phyloP scores from a whole-genome alignment of 2,888 invertebrate genomes.

The Euspilapteryx auroguttella region DNA sequence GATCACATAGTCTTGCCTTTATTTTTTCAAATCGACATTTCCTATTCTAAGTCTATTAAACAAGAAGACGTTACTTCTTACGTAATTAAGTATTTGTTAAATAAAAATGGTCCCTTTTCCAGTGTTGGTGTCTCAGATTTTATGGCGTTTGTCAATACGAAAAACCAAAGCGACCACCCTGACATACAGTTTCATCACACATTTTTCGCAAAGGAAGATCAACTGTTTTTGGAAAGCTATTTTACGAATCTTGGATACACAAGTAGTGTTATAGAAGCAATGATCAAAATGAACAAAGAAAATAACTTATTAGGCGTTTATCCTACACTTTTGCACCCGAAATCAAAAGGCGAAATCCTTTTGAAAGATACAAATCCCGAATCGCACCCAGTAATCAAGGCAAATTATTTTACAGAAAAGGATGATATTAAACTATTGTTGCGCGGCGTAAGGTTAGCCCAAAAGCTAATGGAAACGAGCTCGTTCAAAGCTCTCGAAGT shows the following conservation, averaged over 20 bases:
- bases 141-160: conserved; percentile 51
- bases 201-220: conserved; percentile 18
- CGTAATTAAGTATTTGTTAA: conserved; percentile 43
- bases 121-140: conserved; percentile 39
- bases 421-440: conserved; percentile 49
- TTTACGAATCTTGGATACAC: conserved; percentile 18
- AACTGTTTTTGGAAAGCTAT: conserved; percentile 13
- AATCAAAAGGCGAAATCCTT: conserved; percentile 57
- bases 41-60: conserved; percentile 12
- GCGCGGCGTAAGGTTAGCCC: conserved; percentile 27
- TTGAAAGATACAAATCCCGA: conserved; percentile 48
- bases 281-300: conserved; percentile 18
- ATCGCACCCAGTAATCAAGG: conserved; percentile 59
- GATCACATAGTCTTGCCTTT: conserved; percentile 42
- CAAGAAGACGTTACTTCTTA: conserved; percentile 16
- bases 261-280: conserved; percentile 16
- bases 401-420: conserved; percentile 62
- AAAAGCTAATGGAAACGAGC: conserved; percentile 29
- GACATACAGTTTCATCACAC: conserved; percentile 50
- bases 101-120: conserved; percentile 40
- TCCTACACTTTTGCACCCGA: conserved; percentile 38
- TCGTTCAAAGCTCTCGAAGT: conserved; percentile 28
- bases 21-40: conserved; percentile 15
- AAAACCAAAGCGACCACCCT: conserved; percentile 33
- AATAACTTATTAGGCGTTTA: conserved; percentile 27